Evolutionary conservation across 2,797 vertebrate genomes (phyloP).

Genomic region (Peromyscus attwateri): DNA sequence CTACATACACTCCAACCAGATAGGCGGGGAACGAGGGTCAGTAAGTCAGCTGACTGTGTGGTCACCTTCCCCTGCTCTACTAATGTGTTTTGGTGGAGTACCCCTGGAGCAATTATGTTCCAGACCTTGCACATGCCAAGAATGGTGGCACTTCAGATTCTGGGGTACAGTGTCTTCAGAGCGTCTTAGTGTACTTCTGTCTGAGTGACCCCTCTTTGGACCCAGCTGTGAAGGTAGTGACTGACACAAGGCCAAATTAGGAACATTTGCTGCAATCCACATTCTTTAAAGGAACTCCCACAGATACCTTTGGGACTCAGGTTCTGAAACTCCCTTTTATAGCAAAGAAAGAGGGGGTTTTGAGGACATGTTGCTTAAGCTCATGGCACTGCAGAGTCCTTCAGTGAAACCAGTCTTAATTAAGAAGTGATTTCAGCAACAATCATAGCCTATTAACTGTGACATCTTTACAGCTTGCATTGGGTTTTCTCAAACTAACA

Average conservation of each 20-base stretch:
- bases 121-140: not conserved
- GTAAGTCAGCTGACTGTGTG: slow-evolving; percentile 3
- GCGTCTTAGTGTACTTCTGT: not conserved
- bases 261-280: slow-evolving; percentile 33
- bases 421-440: slow-evolving; percentile 33
- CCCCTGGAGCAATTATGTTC: not conserved
- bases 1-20: not conserved
- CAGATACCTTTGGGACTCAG: slow-evolving; percentile 40
- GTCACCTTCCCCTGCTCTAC: not conserved
- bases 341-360: slow-evolving; percentile 25
- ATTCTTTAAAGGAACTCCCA: slow-evolving; percentile 40
- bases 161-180: not conserved
- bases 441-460: not conserved
- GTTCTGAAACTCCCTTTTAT: slow-evolving; percentile 59
- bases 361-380: slow-evolving; percentile 8
- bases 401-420: not conserved
- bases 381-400: not conserved
- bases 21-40: not conserved
- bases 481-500: slow-evolving; percentile 43
- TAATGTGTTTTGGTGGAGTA: not conserved
- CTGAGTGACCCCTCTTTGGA: not conserved
- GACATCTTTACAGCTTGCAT: slow-evolving; percentile 1
- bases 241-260: slow-evolving; percentile 55
- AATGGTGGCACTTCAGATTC: slow-evolving; percentile 3
- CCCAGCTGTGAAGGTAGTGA: not conserved